Percentiles rank a stretch among this genome's conserved stretches.
phyloP scores from a whole-genome alignment of 2,888 invertebrate genomes.

The Drosophila borborema region DNA sequence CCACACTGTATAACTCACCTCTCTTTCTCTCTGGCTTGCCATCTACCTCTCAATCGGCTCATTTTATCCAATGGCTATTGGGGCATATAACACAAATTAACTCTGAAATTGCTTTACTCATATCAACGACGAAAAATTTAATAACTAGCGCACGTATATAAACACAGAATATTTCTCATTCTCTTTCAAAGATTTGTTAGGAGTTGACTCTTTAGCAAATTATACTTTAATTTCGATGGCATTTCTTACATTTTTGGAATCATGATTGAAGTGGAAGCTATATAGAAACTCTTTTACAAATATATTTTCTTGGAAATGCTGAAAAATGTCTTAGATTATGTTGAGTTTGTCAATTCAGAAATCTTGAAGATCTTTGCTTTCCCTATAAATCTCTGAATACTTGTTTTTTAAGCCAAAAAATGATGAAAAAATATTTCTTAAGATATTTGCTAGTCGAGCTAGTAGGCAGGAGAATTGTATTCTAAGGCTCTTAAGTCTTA shows the following conservation, averaged over 20 bases:
- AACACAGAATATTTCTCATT: neutral
- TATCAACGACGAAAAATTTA: constrained; percentile 48
- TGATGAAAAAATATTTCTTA: too few relatives aligned
- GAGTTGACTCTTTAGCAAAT: neutral
- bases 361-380: too few relatives aligned
- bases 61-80: constrained; percentile 22
- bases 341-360: neutral
- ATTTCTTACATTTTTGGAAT: neutral
- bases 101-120: constrained; percentile 77
- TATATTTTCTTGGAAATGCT: too few relatives aligned
- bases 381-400: too few relatives aligned
- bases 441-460: neutral
- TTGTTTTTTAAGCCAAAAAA: too few relatives aligned
- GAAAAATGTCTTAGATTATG: too few relatives aligned
- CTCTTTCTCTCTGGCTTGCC: neutral
- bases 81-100: constrained; percentile 72
- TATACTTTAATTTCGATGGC: neutral
- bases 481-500: neutral
- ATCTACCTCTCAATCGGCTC: neutral
- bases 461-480: neutral
- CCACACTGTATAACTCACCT: neutral
- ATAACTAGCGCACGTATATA: constrained; percentile 9
- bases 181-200: neutral
- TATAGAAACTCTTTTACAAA: too few relatives aligned
- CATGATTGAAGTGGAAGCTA: neutral